Conservation (phyloP, 2,888 invertebrate species). For the Hypercompe scribonia region DNA sequence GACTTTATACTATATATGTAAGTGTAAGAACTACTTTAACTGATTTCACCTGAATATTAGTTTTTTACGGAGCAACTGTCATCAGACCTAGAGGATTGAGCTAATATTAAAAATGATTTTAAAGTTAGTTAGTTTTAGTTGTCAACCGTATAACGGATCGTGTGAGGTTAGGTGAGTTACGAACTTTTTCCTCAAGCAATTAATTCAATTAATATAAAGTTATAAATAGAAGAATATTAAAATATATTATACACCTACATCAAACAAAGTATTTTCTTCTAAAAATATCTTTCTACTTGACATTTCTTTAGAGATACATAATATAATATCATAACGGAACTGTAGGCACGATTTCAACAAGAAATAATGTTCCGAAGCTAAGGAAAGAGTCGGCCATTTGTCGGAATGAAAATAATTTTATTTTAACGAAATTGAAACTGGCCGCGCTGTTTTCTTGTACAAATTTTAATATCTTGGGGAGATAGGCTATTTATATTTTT, state of each 20-base stretch:
- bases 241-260: not conserved
- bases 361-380: constrained; percentile 40
- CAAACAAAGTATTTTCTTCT: not conserved
- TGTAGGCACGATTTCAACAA: constrained; percentile 19
- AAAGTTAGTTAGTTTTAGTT: not conserved
- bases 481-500: constrained; percentile 86
- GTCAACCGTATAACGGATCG: not conserved
- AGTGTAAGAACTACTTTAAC: no score
- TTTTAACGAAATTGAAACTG: constrained; percentile 79
- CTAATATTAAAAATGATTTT: not conserved
- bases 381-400: constrained; percentile 47
- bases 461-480: constrained; percentile 85
- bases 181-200: not conserved
- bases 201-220: not conserved
- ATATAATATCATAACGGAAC: constrained; percentile 7
- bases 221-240: not conserved
- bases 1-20: no score
- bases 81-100: no score
- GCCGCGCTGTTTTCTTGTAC: constrained; percentile 71
- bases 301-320: not conserved
- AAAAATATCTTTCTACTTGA: not conserved
- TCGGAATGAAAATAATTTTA: constrained; percentile 72
- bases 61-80: no score
- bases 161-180: not conserved
- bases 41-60: no score